Base-by-base conservation (phyloP, 2,113 vertebrate genomes). In the Myiozetetes cayanensis region DNA sequence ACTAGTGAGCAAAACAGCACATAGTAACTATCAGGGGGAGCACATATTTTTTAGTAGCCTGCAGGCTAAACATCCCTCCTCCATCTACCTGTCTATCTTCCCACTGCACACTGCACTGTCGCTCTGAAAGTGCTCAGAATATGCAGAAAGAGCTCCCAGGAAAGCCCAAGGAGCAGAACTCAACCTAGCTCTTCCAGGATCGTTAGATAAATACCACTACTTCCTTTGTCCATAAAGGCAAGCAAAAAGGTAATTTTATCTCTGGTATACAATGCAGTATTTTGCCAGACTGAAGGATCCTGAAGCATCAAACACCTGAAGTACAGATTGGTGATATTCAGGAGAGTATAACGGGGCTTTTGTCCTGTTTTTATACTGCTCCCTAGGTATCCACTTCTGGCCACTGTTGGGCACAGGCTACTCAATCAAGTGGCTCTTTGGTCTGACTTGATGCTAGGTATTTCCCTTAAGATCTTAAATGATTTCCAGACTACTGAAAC, bases 11-110 rank as follows among this genome's bases (percentile, higher is more conserved):
- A 87, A 93, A 94, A 92, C 80, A 84, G 79, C 89, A 75, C 79
- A 74, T 68, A 93, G 94, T 43, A 94, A 87, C 93, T 95, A 93
- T 92, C 95, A 97, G 86, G 93, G 95, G 95, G 93, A 95, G 86
- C 93, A 85, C 86, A 78, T 65, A 93, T 67, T 85, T 94, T 95
- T 96, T 74, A 94, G 91, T 94, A 96, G 96, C 95, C 93, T 96
- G 94, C 91, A 95, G 94, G 91, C 89, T 95, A 93, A 96, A 94
- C 94, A 95, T 80, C 76, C 43, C 89, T 97, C 84, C 94, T 91
- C 93, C 91, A 85, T 89, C 90, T 92, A 95, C 88, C 94, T 96
- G 91, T 80, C 92, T 91, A 61, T 96, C 86, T 95, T 93, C 61
- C 61, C 55, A 55, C 56, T 2, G 43, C 76, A 80, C 3, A 0